Percentiles rank a stretch among this genome's conserved stretches.
Conservation (phyloP, 2,113 vertebrate species). For the Dipodomys stephensi region DNA sequence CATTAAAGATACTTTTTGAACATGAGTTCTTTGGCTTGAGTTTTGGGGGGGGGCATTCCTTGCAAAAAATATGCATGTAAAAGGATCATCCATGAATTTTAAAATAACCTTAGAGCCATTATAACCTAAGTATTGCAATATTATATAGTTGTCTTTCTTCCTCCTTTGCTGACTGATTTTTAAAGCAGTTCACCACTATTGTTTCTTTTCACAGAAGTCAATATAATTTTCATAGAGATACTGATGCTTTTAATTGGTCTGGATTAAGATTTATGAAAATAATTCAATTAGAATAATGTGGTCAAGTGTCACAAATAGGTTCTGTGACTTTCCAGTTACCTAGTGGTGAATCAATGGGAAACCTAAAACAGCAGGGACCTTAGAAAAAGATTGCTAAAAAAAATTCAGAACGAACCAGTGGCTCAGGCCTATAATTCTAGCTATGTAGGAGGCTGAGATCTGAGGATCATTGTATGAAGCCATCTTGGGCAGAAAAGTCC, state of each 20-base stretch:
- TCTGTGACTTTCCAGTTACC: not conserved
- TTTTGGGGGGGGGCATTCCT: not conserved
- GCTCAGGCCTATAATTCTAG: no score
- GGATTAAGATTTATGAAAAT: not conserved
- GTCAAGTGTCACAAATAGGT: not conserved
- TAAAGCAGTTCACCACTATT: not conserved
- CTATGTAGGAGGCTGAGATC: no score
- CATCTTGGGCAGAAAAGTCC: no score
- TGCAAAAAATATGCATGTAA: not conserved
- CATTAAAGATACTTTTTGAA: not conserved
- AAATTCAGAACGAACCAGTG: no score
- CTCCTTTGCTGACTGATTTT: not conserved
- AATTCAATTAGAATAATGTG: not conserved
- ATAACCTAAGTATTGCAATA: not conserved
- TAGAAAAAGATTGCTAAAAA: not conserved
- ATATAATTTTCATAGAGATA: not conserved
- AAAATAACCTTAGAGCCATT: not conserved
- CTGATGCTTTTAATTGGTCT: not conserved
- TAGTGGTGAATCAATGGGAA: not conserved
- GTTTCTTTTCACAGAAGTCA: not conserved
- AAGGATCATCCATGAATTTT: not conserved
- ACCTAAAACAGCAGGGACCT: rapidly evolving
- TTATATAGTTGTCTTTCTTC: not conserved
- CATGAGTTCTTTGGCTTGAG: not conserved
- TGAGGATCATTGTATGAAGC: no score